phyloP scores from a whole-genome alignment of 2,113 vertebrate species.

The Lates calcarifer region DNA sequence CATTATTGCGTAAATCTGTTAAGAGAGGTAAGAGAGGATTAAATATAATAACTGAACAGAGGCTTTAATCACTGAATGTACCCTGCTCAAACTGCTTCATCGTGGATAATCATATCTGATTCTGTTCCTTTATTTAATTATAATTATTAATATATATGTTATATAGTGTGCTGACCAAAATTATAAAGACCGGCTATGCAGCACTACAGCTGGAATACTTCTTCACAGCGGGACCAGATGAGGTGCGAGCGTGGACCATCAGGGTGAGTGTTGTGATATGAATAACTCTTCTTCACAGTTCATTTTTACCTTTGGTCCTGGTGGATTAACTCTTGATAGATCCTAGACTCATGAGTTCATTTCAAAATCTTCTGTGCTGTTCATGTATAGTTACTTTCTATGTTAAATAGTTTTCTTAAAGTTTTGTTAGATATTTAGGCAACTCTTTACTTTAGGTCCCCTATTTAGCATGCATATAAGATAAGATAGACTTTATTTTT shows the following conservation, averaged over 20 bases:
- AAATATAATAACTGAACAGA: not conserved
- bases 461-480: too few species aligned
- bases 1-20: not conserved
- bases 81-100: not conserved
- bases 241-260: constrained; percentile 99
- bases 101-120: not conserved
- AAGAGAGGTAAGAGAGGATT: not conserved
- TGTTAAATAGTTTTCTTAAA: too few species aligned
- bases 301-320: not conserved
- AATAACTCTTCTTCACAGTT: not conserved
- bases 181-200: constrained; percentile 97
- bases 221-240: constrained; percentile 99
- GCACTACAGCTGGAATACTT: constrained; percentile 99
- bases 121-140: not conserved
- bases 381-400: not conserved
- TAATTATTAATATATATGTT: not conserved
- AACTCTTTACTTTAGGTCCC: too few species aligned
- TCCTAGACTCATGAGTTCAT: too few species aligned
- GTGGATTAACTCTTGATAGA: not conserved
- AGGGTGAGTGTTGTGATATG: constrained; percentile 87
- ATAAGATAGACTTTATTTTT: too few species aligned
- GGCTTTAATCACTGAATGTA: not conserved
- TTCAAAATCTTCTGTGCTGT: not conserved
- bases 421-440: too few species aligned
- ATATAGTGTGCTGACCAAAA: constrained; percentile 95